Percentiles rank a stretch among this genome's conserved stretches.
phyloP scores from a whole-genome alignment of 2,113 vertebrate species.

The Alaudala cheleensis region DNA sequence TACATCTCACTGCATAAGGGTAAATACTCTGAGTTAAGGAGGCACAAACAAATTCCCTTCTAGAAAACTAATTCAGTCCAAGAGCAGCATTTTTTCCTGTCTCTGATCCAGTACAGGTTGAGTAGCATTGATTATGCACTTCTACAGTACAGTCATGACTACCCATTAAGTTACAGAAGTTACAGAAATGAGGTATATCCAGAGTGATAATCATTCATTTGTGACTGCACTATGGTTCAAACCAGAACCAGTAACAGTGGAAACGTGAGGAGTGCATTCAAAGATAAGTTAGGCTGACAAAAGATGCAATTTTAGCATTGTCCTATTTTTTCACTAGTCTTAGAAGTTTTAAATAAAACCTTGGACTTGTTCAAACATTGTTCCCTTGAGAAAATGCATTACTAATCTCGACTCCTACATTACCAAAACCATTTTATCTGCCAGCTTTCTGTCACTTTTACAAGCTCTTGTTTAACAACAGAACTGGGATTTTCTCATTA shows the following conservation, averaged over 20 bases:
- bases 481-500: slow-evolving; percentile 18
- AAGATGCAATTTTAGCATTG: neutral
- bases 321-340: neutral
- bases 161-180: neutral
- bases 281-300: slow-evolving; percentile 27
- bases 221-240: neutral
- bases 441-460: slow-evolving; percentile 10
- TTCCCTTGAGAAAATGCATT: neutral
- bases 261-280: slow-evolving; percentile 13
- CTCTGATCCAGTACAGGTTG: neutral
- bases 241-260: slow-evolving; percentile 30
- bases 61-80: slow-evolving; percentile 18
- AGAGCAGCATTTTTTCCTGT: slow-evolving; percentile 10
- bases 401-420: neutral
- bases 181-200: neutral
- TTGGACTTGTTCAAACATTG: slow-evolving; percentile 1
- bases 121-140: neutral
- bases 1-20: neutral
- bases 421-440: neutral
- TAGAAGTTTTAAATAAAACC: neutral
- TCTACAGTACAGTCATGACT: neutral
- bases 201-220: slow-evolving; percentile 25
- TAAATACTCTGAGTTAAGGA: neutral
- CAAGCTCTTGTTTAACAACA: neutral
- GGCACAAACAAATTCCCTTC: slow-evolving; percentile 19